Conservation (phyloP, 2,888 invertebrate species). For the Cabera pusaria region DNA sequence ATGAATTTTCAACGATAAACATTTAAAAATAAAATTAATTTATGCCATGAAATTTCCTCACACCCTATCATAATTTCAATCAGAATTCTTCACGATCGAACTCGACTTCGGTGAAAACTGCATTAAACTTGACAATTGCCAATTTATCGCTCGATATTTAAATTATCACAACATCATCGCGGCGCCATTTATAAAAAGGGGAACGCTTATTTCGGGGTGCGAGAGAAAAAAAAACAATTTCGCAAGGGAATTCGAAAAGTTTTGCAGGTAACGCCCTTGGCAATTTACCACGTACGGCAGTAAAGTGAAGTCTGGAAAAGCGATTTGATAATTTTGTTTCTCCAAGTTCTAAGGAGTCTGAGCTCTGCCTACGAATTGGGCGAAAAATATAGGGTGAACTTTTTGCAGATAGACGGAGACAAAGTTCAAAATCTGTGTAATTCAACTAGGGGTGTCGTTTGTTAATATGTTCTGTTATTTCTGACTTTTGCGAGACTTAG, state of each 20-base stretch:
- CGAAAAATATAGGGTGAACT: constrained; percentile 5
- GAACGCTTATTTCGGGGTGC: constrained; percentile 38
- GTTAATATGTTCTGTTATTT: no score
- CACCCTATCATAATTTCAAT: constrained; percentile 9
- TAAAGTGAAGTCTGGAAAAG: constrained; percentile 31
- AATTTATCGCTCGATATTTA: constrained; percentile 50
- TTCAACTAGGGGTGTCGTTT: no score
- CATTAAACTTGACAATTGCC: constrained; percentile 50
- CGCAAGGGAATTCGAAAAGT: constrained; percentile 44
- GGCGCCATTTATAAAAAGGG: constrained; percentile 49
- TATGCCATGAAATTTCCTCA: no score
- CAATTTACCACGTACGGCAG: constrained; percentile 40
- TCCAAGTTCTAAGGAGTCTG: constrained; percentile 29
- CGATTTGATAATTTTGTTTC: constrained; percentile 39
- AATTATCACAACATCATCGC: constrained; percentile 44
- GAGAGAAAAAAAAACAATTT: constrained; percentile 45
- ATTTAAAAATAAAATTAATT: no score
- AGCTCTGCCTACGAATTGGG: constrained; percentile 13
- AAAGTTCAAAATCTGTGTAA: no score
- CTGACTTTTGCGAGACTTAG: no score
- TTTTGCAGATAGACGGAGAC: no score
- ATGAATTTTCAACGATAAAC: no score
- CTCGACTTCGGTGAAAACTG: constrained; percentile 20
- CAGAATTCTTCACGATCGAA: constrained; percentile 4
- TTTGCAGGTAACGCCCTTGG: constrained; percentile 34